Conservation (phyloP, 2,888 invertebrate genomes). For the Phragmatobia fuliginosa region DNA sequence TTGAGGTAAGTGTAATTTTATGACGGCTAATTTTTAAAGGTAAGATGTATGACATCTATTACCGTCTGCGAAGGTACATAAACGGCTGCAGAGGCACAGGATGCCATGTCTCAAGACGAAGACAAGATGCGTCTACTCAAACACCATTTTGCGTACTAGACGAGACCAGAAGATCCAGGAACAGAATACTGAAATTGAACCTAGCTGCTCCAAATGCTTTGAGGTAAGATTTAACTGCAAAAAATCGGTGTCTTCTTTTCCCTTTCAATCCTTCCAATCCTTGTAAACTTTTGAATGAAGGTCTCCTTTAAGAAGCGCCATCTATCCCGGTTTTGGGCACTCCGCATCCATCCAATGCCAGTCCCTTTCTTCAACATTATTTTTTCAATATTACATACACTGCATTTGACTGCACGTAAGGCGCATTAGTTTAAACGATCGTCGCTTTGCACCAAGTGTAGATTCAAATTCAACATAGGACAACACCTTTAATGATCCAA, state of each 20-base stretch:
- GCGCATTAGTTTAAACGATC: too few relatives aligned
- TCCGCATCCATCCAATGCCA: too few relatives aligned
- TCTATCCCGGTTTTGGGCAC: too few relatives aligned
- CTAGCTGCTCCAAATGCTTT: conserved; percentile 76
- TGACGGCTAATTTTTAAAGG: conserved; percentile 2
- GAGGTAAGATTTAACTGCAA: conserved; percentile 58
- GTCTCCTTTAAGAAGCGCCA: too few relatives aligned
- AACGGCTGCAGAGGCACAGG: conserved; percentile 26
- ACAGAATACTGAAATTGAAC: conserved; percentile 73
- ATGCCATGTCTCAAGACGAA: conserved; percentile 63
- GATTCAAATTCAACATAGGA: too few relatives aligned
- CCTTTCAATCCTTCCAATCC: neutral
- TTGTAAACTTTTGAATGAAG: too few relatives aligned
- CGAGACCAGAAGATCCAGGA: conserved; percentile 85
- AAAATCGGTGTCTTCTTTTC: neutral
- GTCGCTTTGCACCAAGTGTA: too few relatives aligned
- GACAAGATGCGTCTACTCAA: conserved; percentile 90
- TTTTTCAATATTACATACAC: too few relatives aligned
- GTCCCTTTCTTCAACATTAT: too few relatives aligned
- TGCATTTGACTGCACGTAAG: too few relatives aligned
- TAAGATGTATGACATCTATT: conserved; percentile 21
- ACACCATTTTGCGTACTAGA: conserved; percentile 90
- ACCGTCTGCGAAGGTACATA: conserved; percentile 23
- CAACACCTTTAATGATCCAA: too few relatives aligned
- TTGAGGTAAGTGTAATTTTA: conserved; percentile 63